These are phyloP conservation scores for Alligator mississippiensis DNA, from an alignment of 2,113 vertebrate genomes.

Conservation along the genomic window DNA sequence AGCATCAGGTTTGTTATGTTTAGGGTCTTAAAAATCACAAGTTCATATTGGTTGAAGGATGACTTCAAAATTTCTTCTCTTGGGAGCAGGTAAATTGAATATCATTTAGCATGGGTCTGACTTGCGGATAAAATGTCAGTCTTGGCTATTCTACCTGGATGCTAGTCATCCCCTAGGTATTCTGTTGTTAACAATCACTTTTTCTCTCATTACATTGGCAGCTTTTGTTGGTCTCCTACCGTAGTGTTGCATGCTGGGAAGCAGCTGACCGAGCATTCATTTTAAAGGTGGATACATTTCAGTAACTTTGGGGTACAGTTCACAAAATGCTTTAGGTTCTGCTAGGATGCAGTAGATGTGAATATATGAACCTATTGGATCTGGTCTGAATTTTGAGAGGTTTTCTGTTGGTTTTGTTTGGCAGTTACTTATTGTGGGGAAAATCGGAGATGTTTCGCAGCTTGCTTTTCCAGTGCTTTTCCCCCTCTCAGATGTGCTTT, in stretches of 20 bases:
- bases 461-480: neutral
- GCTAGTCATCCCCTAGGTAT: neutral
- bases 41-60: no score
- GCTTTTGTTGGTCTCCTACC: neutral
- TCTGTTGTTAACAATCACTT: neutral
- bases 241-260: neutral
- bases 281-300: no score
- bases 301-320: accelerated
- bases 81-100: neutral
- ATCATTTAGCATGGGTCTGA: no score
- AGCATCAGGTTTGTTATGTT: neutral
- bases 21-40: neutral
- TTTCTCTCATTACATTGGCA: neutral
- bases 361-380: neutral
- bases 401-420: neutral
- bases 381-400: neutral
- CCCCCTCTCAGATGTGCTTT: neutral
- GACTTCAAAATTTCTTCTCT: neutral
- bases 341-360: neutral
- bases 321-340: neutral
- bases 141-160: neutral
- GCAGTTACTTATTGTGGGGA: neutral
- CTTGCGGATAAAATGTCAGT: neutral
- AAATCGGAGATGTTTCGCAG: neutral
- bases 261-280: neutral